Percentiles rank a stretch among this genome's conserved stretches.
phyloP scores from a whole-genome alignment of 2,797 vertebrate species.

The Nannoperca australis region DNA sequence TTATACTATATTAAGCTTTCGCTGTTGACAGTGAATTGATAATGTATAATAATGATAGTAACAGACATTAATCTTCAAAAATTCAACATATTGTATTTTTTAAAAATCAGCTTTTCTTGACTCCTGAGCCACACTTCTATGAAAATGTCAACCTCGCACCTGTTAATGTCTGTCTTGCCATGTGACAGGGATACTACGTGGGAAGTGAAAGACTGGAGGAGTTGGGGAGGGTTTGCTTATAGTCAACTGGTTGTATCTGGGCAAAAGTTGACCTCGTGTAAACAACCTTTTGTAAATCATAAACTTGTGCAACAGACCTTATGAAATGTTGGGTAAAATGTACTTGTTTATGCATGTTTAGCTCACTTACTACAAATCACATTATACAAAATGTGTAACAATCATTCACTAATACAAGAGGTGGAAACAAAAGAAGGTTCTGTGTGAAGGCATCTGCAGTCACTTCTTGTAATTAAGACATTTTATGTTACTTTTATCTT shows the following conservation, averaged over 20 bases:
- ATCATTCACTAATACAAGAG: neutral
- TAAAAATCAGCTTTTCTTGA: slow-evolving; percentile 27
- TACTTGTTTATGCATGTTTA: neutral
- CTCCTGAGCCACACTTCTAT: neutral
- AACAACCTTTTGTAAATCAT: slow-evolving; percentile 5
- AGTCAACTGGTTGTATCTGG: slow-evolving; percentile 41
- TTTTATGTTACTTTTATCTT: too few species aligned
- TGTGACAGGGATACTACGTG: slow-evolving; percentile 38
- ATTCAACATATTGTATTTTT: neutral
- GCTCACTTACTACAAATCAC: neutral
- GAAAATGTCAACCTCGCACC: slow-evolving; percentile 48
- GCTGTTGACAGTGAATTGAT: neutral
- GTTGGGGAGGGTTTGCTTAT: slow-evolving; percentile 20
- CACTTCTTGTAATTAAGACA: too few species aligned
- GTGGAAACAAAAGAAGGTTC: too few species aligned
- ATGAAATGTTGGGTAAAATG: neutral
- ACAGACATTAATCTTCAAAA: neutral
- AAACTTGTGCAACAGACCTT: neutral
- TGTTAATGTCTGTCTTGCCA: slow-evolving; percentile 57
- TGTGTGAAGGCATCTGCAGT: too few species aligned
- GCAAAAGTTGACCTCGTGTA: slow-evolving; percentile 18
- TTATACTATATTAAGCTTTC: neutral
- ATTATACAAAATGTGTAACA: neutral
- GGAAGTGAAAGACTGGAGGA: slow-evolving; percentile 36
- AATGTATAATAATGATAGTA: neutral